Evolutionary conservation across 2,113 vertebrate genomes (phyloP).

Genomic region (Corythaeola cristata): DNA sequence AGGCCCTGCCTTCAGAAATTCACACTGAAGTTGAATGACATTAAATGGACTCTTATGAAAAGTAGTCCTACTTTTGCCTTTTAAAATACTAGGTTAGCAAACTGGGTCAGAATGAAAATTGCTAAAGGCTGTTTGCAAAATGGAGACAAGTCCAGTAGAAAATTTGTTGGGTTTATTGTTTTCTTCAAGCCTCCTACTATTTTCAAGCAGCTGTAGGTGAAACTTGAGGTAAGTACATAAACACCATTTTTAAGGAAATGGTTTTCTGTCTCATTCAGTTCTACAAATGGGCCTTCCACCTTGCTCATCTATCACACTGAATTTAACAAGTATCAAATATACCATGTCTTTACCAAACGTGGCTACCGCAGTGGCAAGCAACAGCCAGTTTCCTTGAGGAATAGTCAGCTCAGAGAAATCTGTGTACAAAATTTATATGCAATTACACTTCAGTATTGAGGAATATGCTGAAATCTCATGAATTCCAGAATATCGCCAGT

Average conservation of each 20-base stretch:
- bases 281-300: not conserved
- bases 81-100: not conserved
- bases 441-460: not conserved
- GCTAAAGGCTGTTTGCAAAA: not conserved
- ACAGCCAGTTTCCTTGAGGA: not conserved
- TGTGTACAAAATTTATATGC: not conserved
- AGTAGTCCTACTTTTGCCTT: not conserved
- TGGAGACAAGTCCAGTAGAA: not conserved
- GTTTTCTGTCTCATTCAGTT: not conserved
- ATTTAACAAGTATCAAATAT: not conserved
- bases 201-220: not conserved
- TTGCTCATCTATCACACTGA: not conserved
- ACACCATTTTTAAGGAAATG: not conserved
- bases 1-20: not conserved
- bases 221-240: not conserved
- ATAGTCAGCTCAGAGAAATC: not conserved
- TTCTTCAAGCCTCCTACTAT: not conserved
- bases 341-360: not conserved
- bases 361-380: not conserved
- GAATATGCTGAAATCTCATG: not conserved
- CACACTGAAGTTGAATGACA: not conserved
- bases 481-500: not conserved
- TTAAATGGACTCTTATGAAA: not conserved
- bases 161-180: not conserved
- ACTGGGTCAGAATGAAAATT: not conserved